phyloP scores from a whole-genome alignment of 2,888 invertebrate genomes.

The Ecdyonurus torrentis region DNA sequence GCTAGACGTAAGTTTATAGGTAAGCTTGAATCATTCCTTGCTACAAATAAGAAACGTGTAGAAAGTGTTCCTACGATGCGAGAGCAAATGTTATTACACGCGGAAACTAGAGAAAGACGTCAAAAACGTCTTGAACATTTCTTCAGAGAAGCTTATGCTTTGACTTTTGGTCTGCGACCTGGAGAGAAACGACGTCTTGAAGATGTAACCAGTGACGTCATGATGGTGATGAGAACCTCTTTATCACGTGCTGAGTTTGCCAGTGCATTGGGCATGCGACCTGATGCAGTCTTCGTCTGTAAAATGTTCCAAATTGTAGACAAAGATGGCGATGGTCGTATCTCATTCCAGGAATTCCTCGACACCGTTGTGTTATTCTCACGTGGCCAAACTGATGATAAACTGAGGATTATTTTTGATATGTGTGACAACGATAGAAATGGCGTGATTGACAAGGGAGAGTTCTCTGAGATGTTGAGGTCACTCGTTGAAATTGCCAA shows the following conservation, averaged over 20 bases:
- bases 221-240: conserved; percentile 86
- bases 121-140: conserved; percentile 85
- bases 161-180: conserved; percentile 77
- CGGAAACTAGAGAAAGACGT: conserved; percentile 85
- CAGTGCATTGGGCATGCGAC: conserved; percentile 86
- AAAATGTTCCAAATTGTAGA: conserved; percentile 97
- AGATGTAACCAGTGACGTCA: conserved; percentile 39
- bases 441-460: conserved; percentile 84
- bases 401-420: conserved; percentile 84
- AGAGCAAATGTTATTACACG: conserved; percentile 75
- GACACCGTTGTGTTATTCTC: conserved; percentile 88
- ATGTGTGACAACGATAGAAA: conserved; percentile 95
- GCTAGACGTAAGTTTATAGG: conserved; percentile 70
- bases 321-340: conserved; percentile 81
- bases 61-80: conserved; percentile 56
- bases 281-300: conserved; percentile 85
- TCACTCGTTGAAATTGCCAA: conserved; percentile 86
- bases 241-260: conserved; percentile 86
- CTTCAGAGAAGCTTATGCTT: conserved; percentile 88
- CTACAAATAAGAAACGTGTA: conserved; percentile 66
- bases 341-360: conserved; percentile 90
- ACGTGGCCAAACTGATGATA: conserved; percentile 82
- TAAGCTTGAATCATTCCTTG: conserved; percentile 71
- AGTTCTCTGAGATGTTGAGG: conserved; percentile 82
- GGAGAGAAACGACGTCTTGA: conserved; percentile 69